Conservation (phyloP, 1,140 invertebrate species). For the Idris sp. region DNA sequence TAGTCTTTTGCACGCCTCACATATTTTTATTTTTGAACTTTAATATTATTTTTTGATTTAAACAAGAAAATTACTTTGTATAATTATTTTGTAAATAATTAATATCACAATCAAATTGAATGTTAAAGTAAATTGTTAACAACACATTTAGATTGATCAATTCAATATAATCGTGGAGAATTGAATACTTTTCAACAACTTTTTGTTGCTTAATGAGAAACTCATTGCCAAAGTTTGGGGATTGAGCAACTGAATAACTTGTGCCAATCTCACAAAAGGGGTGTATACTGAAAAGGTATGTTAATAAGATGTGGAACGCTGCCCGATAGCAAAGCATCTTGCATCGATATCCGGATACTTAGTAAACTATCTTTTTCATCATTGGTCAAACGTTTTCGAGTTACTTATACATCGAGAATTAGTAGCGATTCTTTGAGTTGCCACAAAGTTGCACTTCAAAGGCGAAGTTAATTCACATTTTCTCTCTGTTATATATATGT, state of each 20-base stretch:
- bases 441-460: slow-evolving; percentile 57
- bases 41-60: too few relatives aligned
- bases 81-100: too few relatives aligned
- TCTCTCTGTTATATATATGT: slow-evolving; percentile 29
- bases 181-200: too few relatives aligned
- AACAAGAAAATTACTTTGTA: too few relatives aligned
- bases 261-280: background rate
- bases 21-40: too few relatives aligned
- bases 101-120: too few relatives aligned
- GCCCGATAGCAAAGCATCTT: slow-evolving; percentile 7
- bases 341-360: slow-evolving; percentile 51
- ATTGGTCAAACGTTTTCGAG: slow-evolving; percentile 48
- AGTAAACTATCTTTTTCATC: slow-evolving; percentile 50
- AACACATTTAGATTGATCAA: too few relatives aligned
- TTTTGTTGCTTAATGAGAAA: slow-evolving; percentile 5
- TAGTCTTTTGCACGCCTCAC: too few relatives aligned
- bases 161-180: too few relatives aligned
- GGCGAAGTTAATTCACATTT: slow-evolving; percentile 55
- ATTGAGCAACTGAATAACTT: slow-evolving; percentile 27
- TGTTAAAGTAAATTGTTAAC: too few relatives aligned
- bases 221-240: slow-evolving; percentile 19
- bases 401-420: slow-evolving; percentile 23
- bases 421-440: slow-evolving; percentile 56
- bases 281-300: slow-evolving; percentile 18
- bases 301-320: slow-evolving; percentile 37